Base-by-base conservation (phyloP, 1,140 invertebrate species). In the Panulirus ornatus region DNA sequence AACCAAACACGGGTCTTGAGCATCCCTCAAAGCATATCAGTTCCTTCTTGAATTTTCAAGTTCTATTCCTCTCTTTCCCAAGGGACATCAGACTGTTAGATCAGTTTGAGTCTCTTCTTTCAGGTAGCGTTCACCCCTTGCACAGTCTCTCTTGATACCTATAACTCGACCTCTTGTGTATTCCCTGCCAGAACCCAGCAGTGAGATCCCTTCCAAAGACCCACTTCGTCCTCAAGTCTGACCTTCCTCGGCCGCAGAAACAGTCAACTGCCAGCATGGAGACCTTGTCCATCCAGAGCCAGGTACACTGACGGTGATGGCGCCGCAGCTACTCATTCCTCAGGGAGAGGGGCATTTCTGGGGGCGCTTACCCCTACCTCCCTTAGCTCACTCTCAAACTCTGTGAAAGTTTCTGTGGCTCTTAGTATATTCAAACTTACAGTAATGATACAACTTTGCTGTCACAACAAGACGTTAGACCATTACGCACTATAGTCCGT, bases 171-270 rank as follows among this genome's bases (percentile, higher is more conserved):
- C 44, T 75, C n/a, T 51, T 58, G 34, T 79, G 51, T 51, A 40
- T 44, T 40, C 76, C 76, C 34, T 51, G 51, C 85, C 85, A 88
- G 85, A 79, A 88, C 75, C 85, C 85, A n/a, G 85, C 85, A 3
- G 85, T 88, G 76, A 88, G 58, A 88, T 70, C 76, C 85, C 85
- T 88, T 70, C 85, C 85, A 34, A 88, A 88, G 85, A 81, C 85
- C 51, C 75, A 78, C 51, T 79, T 88, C 85, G 71, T 58, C 44
- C 84, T 76, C 71, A 86, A 86, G 84, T 38, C 71, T 58, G 38
- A 76, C 44, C 54, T 86, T 51, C n/a, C 73, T 70, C 73, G 36
- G 54, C 85, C 51, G 76, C 85, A 79, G 85, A 63, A 44, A 58
- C 54, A 42, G 40, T 66, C 73, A 14, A 19, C 76, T 36, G 51